Base-by-base conservation (phyloP, 1,140 invertebrate genomes). In the Tetramorium alpestre region DNA sequence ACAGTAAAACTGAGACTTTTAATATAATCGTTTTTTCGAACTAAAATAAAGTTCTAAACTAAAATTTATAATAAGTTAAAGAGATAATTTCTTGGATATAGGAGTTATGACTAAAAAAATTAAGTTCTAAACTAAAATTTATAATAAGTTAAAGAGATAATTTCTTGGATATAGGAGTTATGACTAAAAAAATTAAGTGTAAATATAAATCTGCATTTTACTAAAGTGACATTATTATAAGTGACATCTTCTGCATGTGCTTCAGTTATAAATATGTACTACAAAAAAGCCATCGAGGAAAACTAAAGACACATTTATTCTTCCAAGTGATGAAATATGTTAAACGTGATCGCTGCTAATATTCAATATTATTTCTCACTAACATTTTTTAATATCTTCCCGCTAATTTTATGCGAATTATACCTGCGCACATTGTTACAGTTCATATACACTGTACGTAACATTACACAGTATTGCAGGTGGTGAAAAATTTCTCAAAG, bases 401-500 rank as follows among this genome's bases (percentile, higher is more conserved):
- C 1, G 16, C 28, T 82, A 82, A 72, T 73, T 82, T 25, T 72
- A 2, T 22, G 13, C 18, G 22, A 16, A 60, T 47, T 84, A 73
- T 25, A n/a, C n/a, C 13, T 49, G 25, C 8, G 41, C 18, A 28
- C 47, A 62, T 60, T 84, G 41, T 73, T 73, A 49, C 11, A 38
- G 18, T 75, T 60, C 44, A 62, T n/a, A 38, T 73, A 73, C 47
- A 73, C 25, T 75, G 41, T n/a, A 75, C 8, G 13, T 60, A 62
- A 84, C 51, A 82, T 82, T 49, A 84, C 69, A 18, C 44, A 73
- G 67, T 82, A 73, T 73, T 82, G 67, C 67, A 84, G 54, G 41
- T 81, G 64, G 64, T 84, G 69, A 84, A 84, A 84, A 84, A 84
- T 84, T 84, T 38, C 28, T 49, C 54, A 84, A 49, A 73, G 69